phyloP scores from a whole-genome alignment of 2,888 invertebrate genomes.

The Xiphydria camelus region DNA sequence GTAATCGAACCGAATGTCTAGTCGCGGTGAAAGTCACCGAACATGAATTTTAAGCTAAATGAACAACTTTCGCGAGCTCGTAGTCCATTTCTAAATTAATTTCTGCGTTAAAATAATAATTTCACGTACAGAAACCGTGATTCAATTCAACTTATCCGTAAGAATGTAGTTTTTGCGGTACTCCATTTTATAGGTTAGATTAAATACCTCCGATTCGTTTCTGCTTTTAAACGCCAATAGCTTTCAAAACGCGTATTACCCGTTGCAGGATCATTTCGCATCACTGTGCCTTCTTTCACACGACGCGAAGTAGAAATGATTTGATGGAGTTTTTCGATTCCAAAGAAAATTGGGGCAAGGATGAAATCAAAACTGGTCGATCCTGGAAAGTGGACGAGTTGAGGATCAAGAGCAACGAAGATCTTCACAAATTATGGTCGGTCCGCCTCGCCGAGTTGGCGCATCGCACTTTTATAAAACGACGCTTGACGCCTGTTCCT shows the following conservation, averaged over 20 bases:
- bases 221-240: no score
- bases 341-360: conserved; percentile 80
- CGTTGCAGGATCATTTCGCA: conserved; percentile 3
- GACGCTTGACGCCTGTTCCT: background rate
- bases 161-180: no score
- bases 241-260: no score
- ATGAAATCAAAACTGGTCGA: conserved; percentile 77
- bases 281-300: conserved; percentile 35
- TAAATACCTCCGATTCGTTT: no score
- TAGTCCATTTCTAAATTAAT: background rate
- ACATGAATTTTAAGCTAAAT: conserved; percentile 8
- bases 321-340: conserved; percentile 90
- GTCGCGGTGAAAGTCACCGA: conserved; percentile 4
- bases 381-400: conserved; percentile 90
- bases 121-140: no score
- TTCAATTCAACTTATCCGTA: no score
- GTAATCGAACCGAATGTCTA: background rate
- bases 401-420: conserved; percentile 90
- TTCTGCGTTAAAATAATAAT: no score
- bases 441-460: conserved; percentile 37
- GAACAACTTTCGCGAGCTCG: conserved; percentile 6
- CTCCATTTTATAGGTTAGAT: no score
- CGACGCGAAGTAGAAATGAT: conserved; percentile 58
- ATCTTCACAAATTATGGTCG: conserved; percentile 96
- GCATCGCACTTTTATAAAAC: conserved; percentile 1